Evolutionary conservation across 2,888 invertebrate species (phyloP).

Genomic region (Hydrotaea diabolus): DNA sequence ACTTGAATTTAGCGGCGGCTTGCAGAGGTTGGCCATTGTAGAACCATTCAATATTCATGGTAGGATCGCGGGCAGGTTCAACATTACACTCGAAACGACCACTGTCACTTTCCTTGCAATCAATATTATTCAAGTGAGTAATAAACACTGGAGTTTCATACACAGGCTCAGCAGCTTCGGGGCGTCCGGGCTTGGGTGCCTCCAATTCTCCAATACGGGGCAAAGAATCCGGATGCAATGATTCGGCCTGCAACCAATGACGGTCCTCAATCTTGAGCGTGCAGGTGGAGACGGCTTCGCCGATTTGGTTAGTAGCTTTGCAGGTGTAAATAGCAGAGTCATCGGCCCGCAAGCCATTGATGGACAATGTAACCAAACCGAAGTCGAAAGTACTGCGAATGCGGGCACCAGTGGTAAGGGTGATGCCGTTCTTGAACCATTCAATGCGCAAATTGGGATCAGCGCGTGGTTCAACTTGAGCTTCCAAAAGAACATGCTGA

Average conservation of each 20-base stretch:
- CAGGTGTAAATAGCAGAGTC: slow-evolving; percentile 98
- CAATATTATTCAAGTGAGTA: slow-evolving; percentile 93
- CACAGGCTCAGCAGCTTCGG: slow-evolving; percentile 87
- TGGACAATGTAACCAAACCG: slow-evolving; percentile 95
- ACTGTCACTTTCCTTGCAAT: slow-evolving; percentile 92
- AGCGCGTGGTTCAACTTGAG: slow-evolving; percentile 93
- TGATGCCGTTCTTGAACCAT: slow-evolving; percentile 95
- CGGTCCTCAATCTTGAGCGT: slow-evolving; percentile 93
- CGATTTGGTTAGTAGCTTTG: slow-evolving; percentile 94
- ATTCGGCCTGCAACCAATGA: slow-evolving; percentile 92
- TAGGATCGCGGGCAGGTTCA: slow-evolving; percentile 95
- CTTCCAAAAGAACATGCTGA: slow-evolving; percentile 92
- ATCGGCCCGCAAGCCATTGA: slow-evolving; percentile 92
- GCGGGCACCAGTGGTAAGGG: slow-evolving; percentile 92
- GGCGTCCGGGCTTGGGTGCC: slow-evolving; percentile 86
- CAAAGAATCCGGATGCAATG: slow-evolving; percentile 93
- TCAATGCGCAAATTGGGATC: slow-evolving; percentile 93
- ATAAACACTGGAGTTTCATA: slow-evolving; percentile 94
- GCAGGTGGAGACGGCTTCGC: slow-evolving; percentile 96
- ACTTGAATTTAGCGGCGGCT: slow-evolving; percentile 93
- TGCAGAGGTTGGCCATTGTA: slow-evolving; percentile 94
- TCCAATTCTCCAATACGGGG: slow-evolving; percentile 93
- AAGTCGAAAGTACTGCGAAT: slow-evolving; percentile 97
- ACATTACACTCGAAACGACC: slow-evolving; percentile 96
- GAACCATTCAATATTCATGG: slow-evolving; percentile 96